phyloP scores from a whole-genome alignment of 2,888 invertebrate genomes.

The Acholoe squamosa region DNA sequence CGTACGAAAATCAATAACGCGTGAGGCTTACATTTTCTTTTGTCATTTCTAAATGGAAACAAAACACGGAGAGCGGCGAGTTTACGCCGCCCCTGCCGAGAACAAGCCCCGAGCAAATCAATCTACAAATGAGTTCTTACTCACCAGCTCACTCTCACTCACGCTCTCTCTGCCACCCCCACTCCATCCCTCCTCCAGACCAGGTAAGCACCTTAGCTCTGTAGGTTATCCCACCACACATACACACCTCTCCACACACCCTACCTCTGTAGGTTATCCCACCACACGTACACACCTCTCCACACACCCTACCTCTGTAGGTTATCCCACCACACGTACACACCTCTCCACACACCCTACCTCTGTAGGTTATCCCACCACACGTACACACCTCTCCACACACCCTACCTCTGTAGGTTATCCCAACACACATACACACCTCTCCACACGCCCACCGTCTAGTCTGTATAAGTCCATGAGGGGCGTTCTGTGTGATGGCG shows the following conservation, averaged over 20 bases:
- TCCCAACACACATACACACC: neutral
- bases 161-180: neutral
- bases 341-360: neutral
- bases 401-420: too few relatives aligned
- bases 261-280: too few relatives aligned
- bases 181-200: neutral
- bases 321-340: too few relatives aligned
- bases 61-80: neutral
- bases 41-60: slow-evolving; percentile 51
- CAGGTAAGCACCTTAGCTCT: neutral
- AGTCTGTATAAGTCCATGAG: too few relatives aligned
- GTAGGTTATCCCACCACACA: too few relatives aligned
- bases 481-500: too few relatives aligned
- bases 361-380: too few relatives aligned
- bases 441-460: neutral
- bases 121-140: slow-evolving; percentile 31
- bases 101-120: slow-evolving; percentile 56
- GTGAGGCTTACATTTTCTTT: neutral
- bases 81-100: neutral
- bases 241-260: neutral
- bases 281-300: neutral
- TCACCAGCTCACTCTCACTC: neutral
- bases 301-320: neutral
- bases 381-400: neutral
- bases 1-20: slow-evolving; percentile 10